Percentiles rank a stretch among this genome's conserved stretches.
These are phyloP conservation scores for Lordiphosa fenestrarum DNA, from an alignment of 2,888 invertebrate species.

Conservation along the genomic window DNA sequence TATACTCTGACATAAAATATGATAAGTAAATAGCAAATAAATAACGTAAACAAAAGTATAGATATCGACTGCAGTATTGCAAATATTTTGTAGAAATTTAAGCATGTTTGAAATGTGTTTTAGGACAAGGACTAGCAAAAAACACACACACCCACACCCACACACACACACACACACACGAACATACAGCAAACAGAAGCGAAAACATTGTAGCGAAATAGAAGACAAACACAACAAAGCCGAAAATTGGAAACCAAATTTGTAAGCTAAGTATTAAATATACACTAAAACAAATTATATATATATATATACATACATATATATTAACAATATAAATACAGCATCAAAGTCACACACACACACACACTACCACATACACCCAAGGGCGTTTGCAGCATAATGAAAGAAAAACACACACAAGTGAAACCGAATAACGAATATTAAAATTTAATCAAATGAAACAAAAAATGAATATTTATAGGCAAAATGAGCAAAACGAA, in stretches of 20 bases:
- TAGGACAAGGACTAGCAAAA: conserved; percentile 40
- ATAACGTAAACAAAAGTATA: conserved; percentile 63
- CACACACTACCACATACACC: conserved; percentile 27
- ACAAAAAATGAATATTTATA: conserved; percentile 61
- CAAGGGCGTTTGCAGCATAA: conserved; percentile 46
- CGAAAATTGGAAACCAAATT: conserved; percentile 42
- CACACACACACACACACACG: conserved; percentile 14
- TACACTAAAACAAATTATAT: conserved; percentile 34
- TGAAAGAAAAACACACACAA: conserved; percentile 24
- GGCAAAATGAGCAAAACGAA: conserved; percentile 34
- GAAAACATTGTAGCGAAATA: conserved; percentile 42
- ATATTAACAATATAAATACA: conserved; percentile 39
- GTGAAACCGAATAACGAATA: conserved; percentile 67
- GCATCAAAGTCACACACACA: conserved; percentile 33
- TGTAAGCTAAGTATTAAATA: conserved; percentile 62
- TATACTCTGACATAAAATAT: conserved; percentile 46
- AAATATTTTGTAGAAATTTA: conserved; percentile 79
- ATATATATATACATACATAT: conserved; percentile 19
- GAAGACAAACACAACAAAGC: conserved; percentile 28
- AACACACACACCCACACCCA: conserved; percentile 13
- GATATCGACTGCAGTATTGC: conserved; percentile 78
- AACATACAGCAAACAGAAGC: conserved; percentile 34
- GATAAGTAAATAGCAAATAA: conserved; percentile 61
- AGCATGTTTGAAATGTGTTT: conserved; percentile 71
- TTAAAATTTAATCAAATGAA: conserved; percentile 67